These are phyloP conservation scores for Apodemus speciosus DNA, from an alignment of 2,113 vertebrate species.

Conservation along the genomic window DNA sequence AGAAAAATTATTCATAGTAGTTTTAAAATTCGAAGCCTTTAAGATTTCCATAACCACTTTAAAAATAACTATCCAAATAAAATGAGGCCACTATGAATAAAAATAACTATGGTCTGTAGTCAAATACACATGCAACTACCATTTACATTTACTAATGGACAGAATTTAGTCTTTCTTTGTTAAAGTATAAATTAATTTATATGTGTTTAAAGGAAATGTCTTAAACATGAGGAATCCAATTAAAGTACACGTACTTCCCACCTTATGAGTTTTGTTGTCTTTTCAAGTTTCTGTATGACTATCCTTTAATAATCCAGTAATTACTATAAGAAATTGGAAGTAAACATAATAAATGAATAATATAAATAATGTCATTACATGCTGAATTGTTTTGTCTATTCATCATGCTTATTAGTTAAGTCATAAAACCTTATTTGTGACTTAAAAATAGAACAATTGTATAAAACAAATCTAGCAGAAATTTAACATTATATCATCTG, in stretches of 20 bases:
- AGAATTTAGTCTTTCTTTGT: conserved; percentile 42
- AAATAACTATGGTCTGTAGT: conserved; percentile 40
- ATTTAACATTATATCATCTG: conserved; percentile 59
- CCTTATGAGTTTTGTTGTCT: conserved; percentile 76
- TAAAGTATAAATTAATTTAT: conserved; percentile 32
- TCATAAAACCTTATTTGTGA: conserved; percentile 49
- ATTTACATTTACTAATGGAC: neutral
- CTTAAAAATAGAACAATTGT: conserved; percentile 66
- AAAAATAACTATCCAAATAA: neutral
- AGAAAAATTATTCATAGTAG: conserved; percentile 22
- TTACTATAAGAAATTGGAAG: conserved; percentile 30
- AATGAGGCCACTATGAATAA: neutral
- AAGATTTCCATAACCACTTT: conserved; percentile 26
- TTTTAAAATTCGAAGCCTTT: conserved; percentile 20
- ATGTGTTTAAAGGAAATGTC: conserved; percentile 42
- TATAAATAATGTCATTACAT: conserved; percentile 42
- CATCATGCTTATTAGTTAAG: conserved; percentile 54
- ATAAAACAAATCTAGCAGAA: conserved; percentile 67
- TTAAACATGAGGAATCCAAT: conserved; percentile 33
- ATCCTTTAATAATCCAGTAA: conserved; percentile 69
- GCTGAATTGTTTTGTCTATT: conserved; percentile 69
- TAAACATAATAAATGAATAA: conserved; percentile 66
- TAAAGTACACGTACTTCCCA: conserved; percentile 70
- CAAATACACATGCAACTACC: conserved; percentile 38
- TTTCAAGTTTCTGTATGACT: conserved; percentile 61